Evolutionary conservation across 2,113 vertebrate genomes (phyloP), one percentile per base, ranked within the genome.

Genomic region (Alligator mississippiensis): DNA sequence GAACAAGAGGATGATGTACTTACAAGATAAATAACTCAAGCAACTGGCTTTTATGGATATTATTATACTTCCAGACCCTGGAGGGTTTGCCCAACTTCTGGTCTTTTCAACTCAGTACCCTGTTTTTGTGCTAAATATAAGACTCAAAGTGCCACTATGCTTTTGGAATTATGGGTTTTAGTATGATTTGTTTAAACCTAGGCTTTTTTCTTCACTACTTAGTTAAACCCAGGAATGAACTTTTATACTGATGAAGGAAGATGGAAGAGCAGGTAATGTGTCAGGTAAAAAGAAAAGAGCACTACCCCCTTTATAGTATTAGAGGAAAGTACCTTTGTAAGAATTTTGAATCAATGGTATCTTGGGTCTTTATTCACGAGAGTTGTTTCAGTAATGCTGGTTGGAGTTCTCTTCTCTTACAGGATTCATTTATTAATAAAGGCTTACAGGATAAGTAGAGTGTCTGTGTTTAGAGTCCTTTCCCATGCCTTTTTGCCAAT

Each of bases 21-120:
- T 62, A 76, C 79, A 88, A 11, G 89, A 90, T 24, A 78, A 87
- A 6, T 11, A 64, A 34, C 72, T 91, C 63, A 85, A 55, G 59
- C 0, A 3, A n/a, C 81, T 30, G 54, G 47, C 75, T 64, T 64
- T 15, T 57, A 85, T 60, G 78, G 68, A 19, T 14, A 61, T 47
- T 78, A 58, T 34, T 88, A 4, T 81, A 47, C 30, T 80, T 88
- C 28, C 34, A 3, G 84, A 63, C 59, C 68, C 15, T 34, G 1
- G 9, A 0, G 21, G 77, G 80, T 60, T 27, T 47, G 28, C 85
- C 0, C 54, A 61, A 78, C 75, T 19, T 34, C 74, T 3, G 2
- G 62, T 58, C 16, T 2, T 17, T 82, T 57, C 85, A 77, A 54
- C 27, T 28, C 21, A 74, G 83, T 59, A 47, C 66, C 10, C 19